These are phyloP conservation scores for Camelus dromedarius DNA, from an alignment of 2,113 vertebrate genomes.

Conservation along the genomic window DNA sequence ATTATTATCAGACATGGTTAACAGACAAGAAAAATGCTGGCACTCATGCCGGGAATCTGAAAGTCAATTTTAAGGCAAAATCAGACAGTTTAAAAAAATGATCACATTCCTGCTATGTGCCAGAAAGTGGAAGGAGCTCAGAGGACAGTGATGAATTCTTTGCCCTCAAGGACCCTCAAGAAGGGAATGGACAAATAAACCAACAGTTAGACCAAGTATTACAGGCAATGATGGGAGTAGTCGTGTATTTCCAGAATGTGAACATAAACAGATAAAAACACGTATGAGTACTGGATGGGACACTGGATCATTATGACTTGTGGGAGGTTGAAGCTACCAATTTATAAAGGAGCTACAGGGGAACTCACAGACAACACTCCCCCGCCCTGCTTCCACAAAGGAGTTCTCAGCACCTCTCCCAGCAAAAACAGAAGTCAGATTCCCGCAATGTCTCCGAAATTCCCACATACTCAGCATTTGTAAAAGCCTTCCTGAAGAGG, in stretches of 20 bases:
- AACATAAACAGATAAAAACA: neutral
- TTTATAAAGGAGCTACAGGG: neutral
- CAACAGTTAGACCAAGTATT: neutral
- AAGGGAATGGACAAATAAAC: neutral
- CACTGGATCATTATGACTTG: neutral
- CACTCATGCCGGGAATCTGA: neutral
- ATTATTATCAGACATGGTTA: neutral
- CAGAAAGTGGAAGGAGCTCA: neutral
- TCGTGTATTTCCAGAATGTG: neutral
- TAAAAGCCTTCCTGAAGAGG: neutral
- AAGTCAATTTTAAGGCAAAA: slow-evolving; percentile 13
- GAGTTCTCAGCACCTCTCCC: neutral
- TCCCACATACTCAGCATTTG: neutral
- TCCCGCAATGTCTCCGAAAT: neutral
- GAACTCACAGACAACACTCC: neutral
- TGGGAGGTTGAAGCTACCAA: neutral
- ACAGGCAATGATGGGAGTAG: neutral
- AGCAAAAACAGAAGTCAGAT: neutral
- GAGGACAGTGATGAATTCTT: neutral
- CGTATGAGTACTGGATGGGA: neutral
- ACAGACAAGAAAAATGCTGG: neutral
- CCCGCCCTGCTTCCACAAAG: too few species aligned
- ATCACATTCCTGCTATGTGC: neutral
- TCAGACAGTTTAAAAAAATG: neutral
- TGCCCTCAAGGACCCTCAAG: neutral